A percentile compares a stretch with the other conserved stretches of the same genome.
Evolutionary conservation across 2,888 invertebrate species (phyloP).

Genomic region (Mythimna albipuncta): DNA sequence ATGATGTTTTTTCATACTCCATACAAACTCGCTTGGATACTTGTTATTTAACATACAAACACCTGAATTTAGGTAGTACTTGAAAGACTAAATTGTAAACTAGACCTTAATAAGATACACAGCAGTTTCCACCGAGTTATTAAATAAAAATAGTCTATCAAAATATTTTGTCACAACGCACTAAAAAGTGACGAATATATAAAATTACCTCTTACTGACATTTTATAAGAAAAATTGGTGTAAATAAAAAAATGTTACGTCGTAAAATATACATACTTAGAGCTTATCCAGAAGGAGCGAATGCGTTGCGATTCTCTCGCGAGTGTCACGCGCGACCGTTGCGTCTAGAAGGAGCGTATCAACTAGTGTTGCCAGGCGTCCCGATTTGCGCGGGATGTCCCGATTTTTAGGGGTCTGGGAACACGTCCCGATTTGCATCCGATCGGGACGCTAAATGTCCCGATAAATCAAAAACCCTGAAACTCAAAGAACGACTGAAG

Average conservation of each 20-base stretch:
- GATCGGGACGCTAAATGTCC: too few relatives aligned
- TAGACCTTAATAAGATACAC: neutral
- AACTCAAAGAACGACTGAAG: too few relatives aligned
- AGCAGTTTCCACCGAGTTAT: conserved; percentile 25
- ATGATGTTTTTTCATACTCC: neutral
- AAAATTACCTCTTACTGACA: conserved; percentile 45
- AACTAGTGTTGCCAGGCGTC: too few relatives aligned
- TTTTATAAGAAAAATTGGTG: conserved; percentile 61
- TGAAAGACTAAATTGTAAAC: conserved; percentile 2
- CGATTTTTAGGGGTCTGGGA: too few relatives aligned
- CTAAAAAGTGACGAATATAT: conserved; percentile 22
- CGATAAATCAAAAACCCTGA: too few relatives aligned
- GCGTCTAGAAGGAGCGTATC: too few relatives aligned
- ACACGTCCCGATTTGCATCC: too few relatives aligned
- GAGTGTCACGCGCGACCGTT: too few relatives aligned
- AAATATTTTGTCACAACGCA: conserved; percentile 27
- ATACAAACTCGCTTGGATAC: conserved; percentile 14
- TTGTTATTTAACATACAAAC: conserved; percentile 17
- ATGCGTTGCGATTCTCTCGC: too few relatives aligned
- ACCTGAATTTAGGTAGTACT: neutral
- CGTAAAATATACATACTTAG: conserved; percentile 42
- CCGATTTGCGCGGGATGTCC: too few relatives aligned
- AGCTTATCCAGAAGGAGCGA: too few relatives aligned
- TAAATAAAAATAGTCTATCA: conserved; percentile 6
- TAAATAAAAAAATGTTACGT: conserved; percentile 53